phyloP scores from a whole-genome alignment of 2,113 vertebrate genomes.

The Alaudala cheleensis region DNA sequence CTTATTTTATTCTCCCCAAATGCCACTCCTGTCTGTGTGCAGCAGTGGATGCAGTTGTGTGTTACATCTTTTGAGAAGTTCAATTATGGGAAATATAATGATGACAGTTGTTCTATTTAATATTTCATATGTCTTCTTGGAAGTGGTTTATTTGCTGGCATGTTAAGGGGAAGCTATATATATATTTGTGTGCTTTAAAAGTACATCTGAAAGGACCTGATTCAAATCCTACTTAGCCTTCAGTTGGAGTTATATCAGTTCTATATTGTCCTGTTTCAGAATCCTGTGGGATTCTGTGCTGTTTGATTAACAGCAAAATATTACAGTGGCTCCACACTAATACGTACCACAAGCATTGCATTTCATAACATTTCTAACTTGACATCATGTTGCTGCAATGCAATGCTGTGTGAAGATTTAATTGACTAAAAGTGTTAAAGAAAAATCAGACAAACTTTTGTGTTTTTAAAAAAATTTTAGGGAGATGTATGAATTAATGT shows the following conservation, averaged over 20 bases:
- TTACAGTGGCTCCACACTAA: neutral
- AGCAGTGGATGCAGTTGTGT: neutral
- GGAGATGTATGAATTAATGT: neutral
- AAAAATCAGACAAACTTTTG: neutral
- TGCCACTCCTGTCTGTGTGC: neutral
- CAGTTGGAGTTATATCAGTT: neutral
- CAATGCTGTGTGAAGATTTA: neutral
- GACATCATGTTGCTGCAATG: slow-evolving; percentile 3
- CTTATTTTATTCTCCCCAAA: neutral
- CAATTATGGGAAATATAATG: neutral
- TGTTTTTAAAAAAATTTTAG: neutral
- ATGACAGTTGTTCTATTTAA: neutral
- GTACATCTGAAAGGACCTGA: neutral
- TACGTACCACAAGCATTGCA: neutral
- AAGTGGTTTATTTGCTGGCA: neutral
- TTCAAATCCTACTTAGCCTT: neutral
- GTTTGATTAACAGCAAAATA: neutral
- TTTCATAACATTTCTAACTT: slow-evolving; percentile 18
- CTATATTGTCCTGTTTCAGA: neutral
- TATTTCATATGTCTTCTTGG: neutral
- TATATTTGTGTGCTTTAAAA: neutral
- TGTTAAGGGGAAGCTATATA: neutral
- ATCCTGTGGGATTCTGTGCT: neutral
- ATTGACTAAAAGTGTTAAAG: neutral
- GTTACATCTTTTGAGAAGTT: neutral